phyloP scores from a whole-genome alignment of 2,113 vertebrate species.

The Scomber scombrus region DNA sequence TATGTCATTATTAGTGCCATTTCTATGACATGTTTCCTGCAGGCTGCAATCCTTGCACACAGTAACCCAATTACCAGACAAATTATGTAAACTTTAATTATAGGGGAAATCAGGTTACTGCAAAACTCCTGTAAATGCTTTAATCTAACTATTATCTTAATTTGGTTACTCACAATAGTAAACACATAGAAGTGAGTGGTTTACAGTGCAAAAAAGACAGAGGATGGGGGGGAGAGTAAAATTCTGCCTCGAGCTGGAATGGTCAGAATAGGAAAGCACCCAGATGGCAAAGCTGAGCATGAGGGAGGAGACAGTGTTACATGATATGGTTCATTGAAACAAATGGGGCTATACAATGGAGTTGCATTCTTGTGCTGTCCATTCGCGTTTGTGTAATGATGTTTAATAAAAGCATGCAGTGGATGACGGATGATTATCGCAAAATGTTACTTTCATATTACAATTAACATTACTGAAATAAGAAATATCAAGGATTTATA shows the following conservation, averaged over 20 bases:
- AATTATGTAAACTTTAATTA: constrained; percentile 9
- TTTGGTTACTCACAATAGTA: constrained; percentile 34
- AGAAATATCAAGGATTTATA: too few species aligned
- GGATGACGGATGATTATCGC: neutral
- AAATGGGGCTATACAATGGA: neutral
- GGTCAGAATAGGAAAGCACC: constrained; percentile 54
- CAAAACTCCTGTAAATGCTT: constrained; percentile 21
- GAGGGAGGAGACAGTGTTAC: constrained; percentile 17
- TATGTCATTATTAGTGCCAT: neutral
- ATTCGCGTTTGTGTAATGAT: neutral
- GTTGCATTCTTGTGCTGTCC: neutral
- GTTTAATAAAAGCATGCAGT: constrained; percentile 4
- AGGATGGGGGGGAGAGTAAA: constrained; percentile 5
- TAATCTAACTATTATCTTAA: constrained; percentile 32
- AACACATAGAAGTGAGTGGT: constrained; percentile 30
- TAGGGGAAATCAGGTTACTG: constrained; percentile 6
- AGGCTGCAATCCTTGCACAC: neutral
- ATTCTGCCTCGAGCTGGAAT: constrained; percentile 40
- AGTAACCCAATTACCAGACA: constrained; percentile 12
- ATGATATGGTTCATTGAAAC: constrained; percentile 36
- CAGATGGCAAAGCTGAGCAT: constrained; percentile 54
- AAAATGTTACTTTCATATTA: neutral
- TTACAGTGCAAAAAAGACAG: neutral
- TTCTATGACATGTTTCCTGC: neutral
- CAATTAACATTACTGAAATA: neutral